Base-by-base conservation (phyloP, 2,113 vertebrate species). In the Herpailurus yagouaroundi region DNA sequence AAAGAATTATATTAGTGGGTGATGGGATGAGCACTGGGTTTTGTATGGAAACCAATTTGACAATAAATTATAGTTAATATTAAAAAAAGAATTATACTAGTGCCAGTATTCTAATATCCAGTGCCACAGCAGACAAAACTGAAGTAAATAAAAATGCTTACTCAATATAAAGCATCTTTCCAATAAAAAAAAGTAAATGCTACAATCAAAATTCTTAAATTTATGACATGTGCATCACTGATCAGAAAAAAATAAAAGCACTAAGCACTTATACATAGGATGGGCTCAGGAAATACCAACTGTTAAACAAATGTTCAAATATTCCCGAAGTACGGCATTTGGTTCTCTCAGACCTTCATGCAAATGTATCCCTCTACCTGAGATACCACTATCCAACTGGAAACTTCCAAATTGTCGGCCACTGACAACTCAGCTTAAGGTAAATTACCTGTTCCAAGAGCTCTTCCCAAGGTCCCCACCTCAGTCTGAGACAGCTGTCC, bases 91-190 rank as follows among this genome's bases (percentile, higher is more conserved):
- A 86, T 41, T 79, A 8, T 92, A 27, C 41, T 55, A 92, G 41
- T 64, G 48, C 27, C 33, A n/a, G 19, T 60, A 57, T 93, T 83
- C 60, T 50, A 93, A 48, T 77, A 93, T 27, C 27, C 63, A 94
- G 29, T 66, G 18, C 19, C 66, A 88, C 19, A 31, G 4, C 13
- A 68, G 45, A n/a, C 38, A 85, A 82, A 29, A 76, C 2, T 87
- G 15, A 91, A 97, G 84, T 66, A 87, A 96, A 76, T 33, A 79
- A 89, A 83, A 71, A 84, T n/a, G 19, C 15, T 57, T 80, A 93
- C 25, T 93, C 45, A 77, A 80, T 66, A 76, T 36, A 79, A 94
- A 16, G 15, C 31, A 76, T 88, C 55, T 92, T 94, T 80, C 38
- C 45, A 73, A 77, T 74, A 74, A 52, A 25, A 63, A 64, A 45